Conservation (phyloP, 2,888 invertebrate species). For the Unio delphinus region DNA sequence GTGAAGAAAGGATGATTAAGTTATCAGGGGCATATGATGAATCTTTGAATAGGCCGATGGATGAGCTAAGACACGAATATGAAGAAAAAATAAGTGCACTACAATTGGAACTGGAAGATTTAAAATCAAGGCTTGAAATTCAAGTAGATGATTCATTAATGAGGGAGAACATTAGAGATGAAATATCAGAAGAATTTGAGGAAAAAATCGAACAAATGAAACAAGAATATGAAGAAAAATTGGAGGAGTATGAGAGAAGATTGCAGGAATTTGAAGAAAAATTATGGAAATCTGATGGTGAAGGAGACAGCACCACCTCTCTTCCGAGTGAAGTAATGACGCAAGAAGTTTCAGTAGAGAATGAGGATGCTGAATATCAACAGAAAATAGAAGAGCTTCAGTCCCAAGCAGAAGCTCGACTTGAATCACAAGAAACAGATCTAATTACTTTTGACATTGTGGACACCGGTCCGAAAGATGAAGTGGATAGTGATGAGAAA, state of each 20-base stretch:
- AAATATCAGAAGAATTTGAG: slow-evolving; percentile 32
- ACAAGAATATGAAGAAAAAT: slow-evolving; percentile 34
- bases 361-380: slow-evolving; percentile 27
- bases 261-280: too few species aligned
- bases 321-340: slow-evolving; percentile 2
- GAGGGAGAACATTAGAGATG: slow-evolving; percentile 21
- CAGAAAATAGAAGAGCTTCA: slow-evolving; percentile 11
- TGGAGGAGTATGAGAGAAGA: slow-evolving; percentile 7
- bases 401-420: not conserved
- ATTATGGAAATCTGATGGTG: too few species aligned
- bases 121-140: slow-evolving; percentile 11
- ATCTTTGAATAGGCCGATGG: slow-evolving; percentile 9
- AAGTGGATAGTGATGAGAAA: too few species aligned
- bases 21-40: slow-evolving; percentile 1
- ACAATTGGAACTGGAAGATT: slow-evolving; percentile 21
- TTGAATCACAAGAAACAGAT: slow-evolving; percentile 1
- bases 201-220: slow-evolving; percentile 34
- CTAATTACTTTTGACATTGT: too few species aligned
- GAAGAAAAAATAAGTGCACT: slow-evolving; percentile 30
- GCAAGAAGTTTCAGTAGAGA: slow-evolving; percentile 13
- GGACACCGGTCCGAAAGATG: too few species aligned
- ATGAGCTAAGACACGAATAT: slow-evolving; percentile 31
- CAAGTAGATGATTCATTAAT: slow-evolving; percentile 21
- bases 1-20: slow-evolving; percentile 1
- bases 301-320: too few species aligned